phyloP scores from a whole-genome alignment of 2,888 invertebrate genomes.

The Deilephila porcellus region DNA sequence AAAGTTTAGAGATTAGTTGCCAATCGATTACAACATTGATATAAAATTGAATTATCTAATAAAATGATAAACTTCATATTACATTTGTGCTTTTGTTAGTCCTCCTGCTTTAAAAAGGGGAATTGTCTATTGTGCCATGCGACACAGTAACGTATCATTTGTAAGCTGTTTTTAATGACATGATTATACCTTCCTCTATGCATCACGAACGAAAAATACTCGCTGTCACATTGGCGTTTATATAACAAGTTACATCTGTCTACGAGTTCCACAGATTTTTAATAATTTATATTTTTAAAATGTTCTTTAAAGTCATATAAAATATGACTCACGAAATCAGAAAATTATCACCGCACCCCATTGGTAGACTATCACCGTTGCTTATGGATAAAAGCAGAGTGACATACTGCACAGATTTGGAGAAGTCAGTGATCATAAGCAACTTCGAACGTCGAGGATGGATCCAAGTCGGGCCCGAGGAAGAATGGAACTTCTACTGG shows the following conservation, averaged over 20 bases:
- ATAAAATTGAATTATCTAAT: neutral
- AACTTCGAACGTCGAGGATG: slow-evolving; percentile 97
- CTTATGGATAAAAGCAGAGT: slow-evolving; percentile 58
- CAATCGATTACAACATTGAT: neutral
- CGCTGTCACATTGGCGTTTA: neutral
- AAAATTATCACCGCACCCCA: slow-evolving; percentile 4
- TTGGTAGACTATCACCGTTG: slow-evolving; percentile 37
- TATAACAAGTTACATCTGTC: neutral
- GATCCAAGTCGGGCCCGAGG: slow-evolving; percentile 93
- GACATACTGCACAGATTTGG: slow-evolving; percentile 91
- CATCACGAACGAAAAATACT: neutral
- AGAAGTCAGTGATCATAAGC: slow-evolving; percentile 95
- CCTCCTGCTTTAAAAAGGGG: neutral
- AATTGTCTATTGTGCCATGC: neutral
- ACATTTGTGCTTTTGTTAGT: neutral
- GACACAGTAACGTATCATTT: neutral
- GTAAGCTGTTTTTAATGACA: neutral
- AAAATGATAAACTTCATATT: neutral
- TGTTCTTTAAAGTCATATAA: neutral
- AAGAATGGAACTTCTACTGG: slow-evolving; percentile 99
- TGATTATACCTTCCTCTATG: slow-evolving; percentile 4
- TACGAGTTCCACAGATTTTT: neutral
- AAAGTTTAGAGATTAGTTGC: slow-evolving; percentile 4
- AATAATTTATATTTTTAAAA: neutral
- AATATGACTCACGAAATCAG: slow-evolving; percentile 1